Percentiles rank a stretch among this genome's conserved stretches.
These are phyloP conservation scores for Spinus pinus DNA, from an alignment of 2,797 vertebrate species.

Conservation along the genomic window DNA sequence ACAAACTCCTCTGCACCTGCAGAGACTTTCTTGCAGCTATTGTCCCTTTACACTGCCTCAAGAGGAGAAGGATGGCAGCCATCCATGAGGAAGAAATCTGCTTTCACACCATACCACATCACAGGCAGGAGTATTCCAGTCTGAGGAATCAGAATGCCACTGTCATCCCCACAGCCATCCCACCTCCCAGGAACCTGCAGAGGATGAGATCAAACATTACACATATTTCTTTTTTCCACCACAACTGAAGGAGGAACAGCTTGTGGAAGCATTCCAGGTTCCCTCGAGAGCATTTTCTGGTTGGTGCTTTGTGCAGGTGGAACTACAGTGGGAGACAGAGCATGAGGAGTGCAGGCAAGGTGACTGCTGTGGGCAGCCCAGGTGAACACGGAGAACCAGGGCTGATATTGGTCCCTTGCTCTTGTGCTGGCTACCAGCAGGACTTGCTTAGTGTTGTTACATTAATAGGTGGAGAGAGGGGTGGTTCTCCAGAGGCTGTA, in stretches of 20 bases:
- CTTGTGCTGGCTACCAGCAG: background rate
- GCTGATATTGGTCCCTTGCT: background rate
- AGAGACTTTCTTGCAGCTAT: background rate
- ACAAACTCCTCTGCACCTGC: background rate
- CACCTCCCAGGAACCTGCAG: background rate
- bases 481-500: background rate
- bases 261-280: background rate
- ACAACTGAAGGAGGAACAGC: background rate
- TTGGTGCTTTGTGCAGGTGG: background rate
- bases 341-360: background rate
- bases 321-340: background rate
- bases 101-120: background rate
- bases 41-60: background rate
- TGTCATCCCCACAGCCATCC: background rate
- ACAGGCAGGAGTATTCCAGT: background rate
- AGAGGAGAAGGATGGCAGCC: background rate
- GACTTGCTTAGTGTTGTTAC: background rate
- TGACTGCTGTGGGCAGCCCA: background rate
- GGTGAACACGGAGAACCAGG: rapidly evolving
- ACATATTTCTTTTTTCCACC: background rate
- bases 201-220: background rate
- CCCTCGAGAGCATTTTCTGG: background rate
- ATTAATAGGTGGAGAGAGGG: background rate
- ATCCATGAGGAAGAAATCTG: rapidly evolving
- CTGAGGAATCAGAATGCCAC: background rate